Evolutionary conservation across 2,113 vertebrate species (phyloP), one percentile per base, ranked within the genome.

Genomic region (Microcebus griseorufus): DNA sequence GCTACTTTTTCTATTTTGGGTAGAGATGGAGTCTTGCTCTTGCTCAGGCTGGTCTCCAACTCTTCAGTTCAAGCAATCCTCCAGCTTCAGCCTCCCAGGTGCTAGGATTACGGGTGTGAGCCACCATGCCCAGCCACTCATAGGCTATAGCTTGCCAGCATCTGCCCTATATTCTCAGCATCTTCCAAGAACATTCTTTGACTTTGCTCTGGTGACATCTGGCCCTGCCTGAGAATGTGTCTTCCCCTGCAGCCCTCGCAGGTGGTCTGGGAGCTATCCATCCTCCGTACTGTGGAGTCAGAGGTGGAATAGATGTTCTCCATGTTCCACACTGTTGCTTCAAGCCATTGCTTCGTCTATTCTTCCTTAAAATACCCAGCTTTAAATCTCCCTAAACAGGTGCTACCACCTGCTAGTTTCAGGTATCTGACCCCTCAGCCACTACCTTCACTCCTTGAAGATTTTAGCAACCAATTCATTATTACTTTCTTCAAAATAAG

Each of bases 261-360:
- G 37, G 6, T 39, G 78, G 6, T 39, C 73, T 34, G 75, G 67
- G 37, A 32, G 17, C 18, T 34, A 20, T 55, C 86, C 62, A 13
- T 2, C 84, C 37, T 75, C 70, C 6, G 17, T 0, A 3, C 14
- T 6, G 3, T 3, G 12, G 20, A 73, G 39, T 10, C 22, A 8
- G 62, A 79, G 23, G 27, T 42, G 27, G 60, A 64, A 12, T 3
- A 67, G 45, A 9, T 20, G 9, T 48, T 85, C 25, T 51, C 29
- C 18, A 2, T 2, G 17, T 39, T 55, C 45, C 39, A 4, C 37
- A 8, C 2, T 45, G 80, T n/a, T 58, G 32, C 70, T 88, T 39
- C 1, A 5, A 69, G 75, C 22, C 60, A 13, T 14, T 0, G 0
- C 1, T 75, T 51, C 14, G 16, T 70, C 27, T 29, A 51, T 81